These are phyloP conservation scores for Eurystomus glaucurus DNA, from an alignment of 2,797 vertebrate species.

Conservation along the genomic window DNA sequence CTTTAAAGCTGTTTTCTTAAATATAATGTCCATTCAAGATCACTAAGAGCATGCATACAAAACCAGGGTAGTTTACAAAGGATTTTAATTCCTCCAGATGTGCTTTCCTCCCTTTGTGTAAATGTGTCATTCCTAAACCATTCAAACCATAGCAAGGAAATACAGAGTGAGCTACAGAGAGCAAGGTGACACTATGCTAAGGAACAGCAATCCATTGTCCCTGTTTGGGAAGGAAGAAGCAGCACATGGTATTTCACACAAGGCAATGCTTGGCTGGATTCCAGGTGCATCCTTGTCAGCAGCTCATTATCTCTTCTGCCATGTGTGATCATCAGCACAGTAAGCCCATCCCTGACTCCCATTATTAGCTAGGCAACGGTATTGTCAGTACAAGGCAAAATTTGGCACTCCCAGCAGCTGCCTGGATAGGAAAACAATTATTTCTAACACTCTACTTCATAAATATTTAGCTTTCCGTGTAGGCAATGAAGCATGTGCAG, in stretches of 20 bases:
- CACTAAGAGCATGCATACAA: background rate
- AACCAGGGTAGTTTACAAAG: background rate
- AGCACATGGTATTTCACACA: background rate
- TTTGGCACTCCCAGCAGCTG: constrained; percentile 64
- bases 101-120: background rate
- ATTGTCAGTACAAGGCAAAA: constrained; percentile 44
- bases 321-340: constrained; percentile 20
- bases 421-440: constrained; percentile 62
- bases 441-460: constrained; percentile 56
- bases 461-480: constrained; percentile 57
- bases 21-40: background rate
- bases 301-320: constrained; percentile 49
- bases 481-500: constrained; percentile 6
- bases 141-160: background rate
- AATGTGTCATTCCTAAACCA: background rate
- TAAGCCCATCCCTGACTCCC: constrained; percentile 29
- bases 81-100: background rate
- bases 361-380: constrained; percentile 41
- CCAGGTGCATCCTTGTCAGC: constrained; percentile 39
- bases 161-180: background rate
- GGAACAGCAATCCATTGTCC: background rate
- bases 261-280: background rate
- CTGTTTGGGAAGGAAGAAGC: background rate
- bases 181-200: background rate
- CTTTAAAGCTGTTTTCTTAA: background rate